Evolutionary conservation across 2,888 invertebrate species (phyloP).

Genomic region (Tenthredo mesomela): DNA sequence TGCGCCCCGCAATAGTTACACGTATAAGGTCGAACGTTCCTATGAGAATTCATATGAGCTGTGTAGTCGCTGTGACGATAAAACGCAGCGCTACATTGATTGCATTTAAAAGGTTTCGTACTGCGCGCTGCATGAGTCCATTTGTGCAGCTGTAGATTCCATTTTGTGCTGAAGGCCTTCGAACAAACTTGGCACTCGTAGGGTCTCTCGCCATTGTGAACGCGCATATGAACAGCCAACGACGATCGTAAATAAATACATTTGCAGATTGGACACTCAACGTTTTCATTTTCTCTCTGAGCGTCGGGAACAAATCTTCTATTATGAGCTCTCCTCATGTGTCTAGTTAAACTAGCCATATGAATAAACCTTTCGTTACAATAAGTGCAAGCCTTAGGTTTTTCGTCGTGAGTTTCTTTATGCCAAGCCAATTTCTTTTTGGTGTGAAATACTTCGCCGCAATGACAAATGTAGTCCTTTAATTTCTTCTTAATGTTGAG

Average conservation of each 20-base stretch:
- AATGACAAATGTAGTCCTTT: conserved; percentile 88
- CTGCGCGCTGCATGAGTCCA: conserved; percentile 93
- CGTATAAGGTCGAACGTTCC: conserved; percentile 90
- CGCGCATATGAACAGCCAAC: conserved; percentile 88
- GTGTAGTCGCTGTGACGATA: conserved; percentile 89
- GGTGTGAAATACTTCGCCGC: conserved; percentile 91
- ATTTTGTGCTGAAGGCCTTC: conserved; percentile 92
- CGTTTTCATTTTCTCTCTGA: conserved; percentile 83
- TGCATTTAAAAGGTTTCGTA: conserved; percentile 92
- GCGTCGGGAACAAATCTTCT: conserved; percentile 85
- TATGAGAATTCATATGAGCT: conserved; percentile 92
- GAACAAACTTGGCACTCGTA: conserved; percentile 90
- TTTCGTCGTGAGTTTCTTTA: conserved; percentile 90
- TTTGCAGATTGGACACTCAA: conserved; percentile 89
- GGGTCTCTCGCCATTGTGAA: conserved; percentile 88
- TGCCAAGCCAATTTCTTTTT: conserved; percentile 93
- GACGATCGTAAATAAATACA: conserved; percentile 89
- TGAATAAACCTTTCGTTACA: conserved; percentile 94
- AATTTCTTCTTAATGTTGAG: conserved; percentile 85
- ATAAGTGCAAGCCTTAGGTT: conserved; percentile 90
- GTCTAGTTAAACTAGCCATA: conserved; percentile 89
- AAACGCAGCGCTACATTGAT: conserved; percentile 91
- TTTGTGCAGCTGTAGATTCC: conserved; percentile 93
- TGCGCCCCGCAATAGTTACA: conserved; percentile 95
- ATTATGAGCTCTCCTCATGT: conserved; percentile 90